Conservation (phyloP, 2,113 vertebrate species). For the Machaerirhynchus nigripectus region DNA sequence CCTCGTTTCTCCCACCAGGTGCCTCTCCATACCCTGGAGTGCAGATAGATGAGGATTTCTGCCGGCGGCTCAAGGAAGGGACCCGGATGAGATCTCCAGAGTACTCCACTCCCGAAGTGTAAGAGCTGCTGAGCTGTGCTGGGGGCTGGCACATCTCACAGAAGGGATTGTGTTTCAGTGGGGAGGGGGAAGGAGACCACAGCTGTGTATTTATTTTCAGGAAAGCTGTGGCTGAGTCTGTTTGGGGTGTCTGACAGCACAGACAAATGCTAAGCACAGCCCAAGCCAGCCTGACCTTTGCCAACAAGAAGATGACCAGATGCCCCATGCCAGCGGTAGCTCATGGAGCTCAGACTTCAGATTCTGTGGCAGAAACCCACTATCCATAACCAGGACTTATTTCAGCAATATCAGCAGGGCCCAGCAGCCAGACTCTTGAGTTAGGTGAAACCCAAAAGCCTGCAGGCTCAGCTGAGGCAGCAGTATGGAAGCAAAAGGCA, state of each 20-base stretch:
- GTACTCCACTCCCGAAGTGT: constrained; percentile 91
- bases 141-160: neutral
- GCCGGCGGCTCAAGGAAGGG: constrained; percentile 88
- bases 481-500: neutral
- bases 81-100: constrained; percentile 91
- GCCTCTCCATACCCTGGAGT: constrained; percentile 92
- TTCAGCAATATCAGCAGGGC: neutral
- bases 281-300: neutral
- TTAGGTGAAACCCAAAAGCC: neutral
- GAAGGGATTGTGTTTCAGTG: neutral
- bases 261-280: neutral
- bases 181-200: neutral
- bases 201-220: neutral
- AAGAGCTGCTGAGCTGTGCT: constrained; percentile 43
- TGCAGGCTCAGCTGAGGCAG: neutral
- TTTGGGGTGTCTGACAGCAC: neutral
- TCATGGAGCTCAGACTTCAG: neutral
- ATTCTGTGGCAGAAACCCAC: neutral
- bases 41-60: constrained; percentile 94
- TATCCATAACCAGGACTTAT: neutral
- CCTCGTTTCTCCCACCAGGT: constrained; percentile 65
- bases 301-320: neutral
- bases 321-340: neutral
- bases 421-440: neutral
- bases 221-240: neutral